Evolutionary conservation across 2,113 vertebrate genomes (phyloP).

Genomic region (Gulo gulo): DNA sequence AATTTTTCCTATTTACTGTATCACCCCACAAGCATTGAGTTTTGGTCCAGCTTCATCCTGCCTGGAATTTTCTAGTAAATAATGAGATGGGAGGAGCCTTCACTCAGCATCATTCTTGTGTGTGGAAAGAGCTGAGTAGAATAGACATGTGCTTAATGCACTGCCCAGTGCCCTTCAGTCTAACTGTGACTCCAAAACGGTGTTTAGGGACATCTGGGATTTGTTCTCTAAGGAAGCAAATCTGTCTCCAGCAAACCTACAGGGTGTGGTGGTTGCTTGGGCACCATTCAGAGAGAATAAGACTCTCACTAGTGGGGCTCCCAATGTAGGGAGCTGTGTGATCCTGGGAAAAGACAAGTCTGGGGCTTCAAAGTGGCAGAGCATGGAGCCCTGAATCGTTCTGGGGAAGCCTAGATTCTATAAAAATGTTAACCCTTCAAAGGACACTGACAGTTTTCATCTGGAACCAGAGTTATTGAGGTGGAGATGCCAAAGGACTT

Average conservation of each 20-base stretch:
- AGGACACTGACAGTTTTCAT: background rate
- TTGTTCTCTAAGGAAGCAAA: background rate
- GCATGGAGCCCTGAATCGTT: accelerated
- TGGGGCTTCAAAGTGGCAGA: background rate
- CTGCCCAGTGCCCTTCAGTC: background rate
- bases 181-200: background rate
- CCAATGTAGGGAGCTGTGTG: background rate
- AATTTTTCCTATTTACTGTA: background rate
- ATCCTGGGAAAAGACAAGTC: background rate
- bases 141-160: background rate
- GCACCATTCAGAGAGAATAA: background rate
- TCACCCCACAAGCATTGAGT: background rate
- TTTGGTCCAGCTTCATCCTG: background rate
- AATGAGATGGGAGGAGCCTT: background rate
- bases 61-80: background rate
- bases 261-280: background rate
- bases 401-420: background rate
- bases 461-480: background rate
- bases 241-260: background rate
- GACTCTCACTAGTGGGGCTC: background rate
- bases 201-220: background rate
- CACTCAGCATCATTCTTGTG: background rate
- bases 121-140: background rate
- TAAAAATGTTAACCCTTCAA: background rate
- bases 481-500: background rate